phyloP scores from a whole-genome alignment of 2,888 invertebrate genomes.

The Salpingus planirostris region DNA sequence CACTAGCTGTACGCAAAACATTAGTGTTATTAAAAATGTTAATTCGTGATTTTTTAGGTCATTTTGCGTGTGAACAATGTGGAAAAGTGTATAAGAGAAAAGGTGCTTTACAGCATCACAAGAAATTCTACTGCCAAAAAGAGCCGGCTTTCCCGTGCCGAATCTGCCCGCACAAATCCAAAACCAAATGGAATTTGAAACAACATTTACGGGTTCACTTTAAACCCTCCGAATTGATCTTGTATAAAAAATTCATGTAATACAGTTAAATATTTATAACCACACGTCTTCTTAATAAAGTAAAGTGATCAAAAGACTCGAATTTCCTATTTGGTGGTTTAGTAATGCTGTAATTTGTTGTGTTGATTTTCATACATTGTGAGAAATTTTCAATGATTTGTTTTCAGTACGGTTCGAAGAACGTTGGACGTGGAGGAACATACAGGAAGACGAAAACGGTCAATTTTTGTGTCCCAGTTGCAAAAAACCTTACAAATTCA shows the following conservation, averaged over 20 bases:
- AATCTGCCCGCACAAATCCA: constrained; percentile 13
- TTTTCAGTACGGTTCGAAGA: no score
- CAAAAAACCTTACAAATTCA: constrained; percentile 68
- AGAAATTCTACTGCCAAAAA: constrained; percentile 13
- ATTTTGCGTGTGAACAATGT: constrained; percentile 10
- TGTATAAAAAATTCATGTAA: constrained; percentile 5
- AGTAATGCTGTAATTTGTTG: no score
- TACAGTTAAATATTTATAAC: not conserved
- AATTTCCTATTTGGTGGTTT: no score
- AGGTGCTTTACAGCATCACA: constrained; percentile 8
- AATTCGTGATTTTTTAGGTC: constrained; percentile 2
- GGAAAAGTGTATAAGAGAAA: constrained; percentile 12
- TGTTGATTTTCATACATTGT: no score
- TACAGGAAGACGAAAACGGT: constrained; percentile 19
- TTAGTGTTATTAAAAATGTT: not conserved
- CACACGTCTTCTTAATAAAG: no score
- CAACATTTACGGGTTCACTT: no score
- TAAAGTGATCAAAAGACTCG: no score
- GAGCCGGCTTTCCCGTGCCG: constrained; percentile 12
- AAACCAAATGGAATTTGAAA: constrained; percentile 13
- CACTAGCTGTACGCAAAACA: not conserved
- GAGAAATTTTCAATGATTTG: no score
- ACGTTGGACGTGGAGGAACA: constrained; percentile 16
- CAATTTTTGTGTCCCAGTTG: constrained; percentile 51
- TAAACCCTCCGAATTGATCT: no score